Evolutionary conservation across 2,888 invertebrate genomes (phyloP).

Genomic region (Nephrotoma flavescens): DNA sequence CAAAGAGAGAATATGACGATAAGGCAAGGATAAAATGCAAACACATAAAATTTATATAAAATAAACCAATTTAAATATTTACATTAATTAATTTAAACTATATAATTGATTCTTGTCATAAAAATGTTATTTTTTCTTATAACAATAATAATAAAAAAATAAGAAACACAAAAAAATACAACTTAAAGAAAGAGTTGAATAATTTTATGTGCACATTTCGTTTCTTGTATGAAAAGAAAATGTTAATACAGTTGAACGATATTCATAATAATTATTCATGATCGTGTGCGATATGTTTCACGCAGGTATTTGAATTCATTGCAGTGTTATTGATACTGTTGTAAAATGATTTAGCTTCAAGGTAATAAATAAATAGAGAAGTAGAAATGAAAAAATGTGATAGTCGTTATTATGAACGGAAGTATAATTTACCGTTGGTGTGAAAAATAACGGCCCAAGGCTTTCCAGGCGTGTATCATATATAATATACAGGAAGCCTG

Average conservation of each 20-base stretch:
- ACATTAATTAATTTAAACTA: conserved; percentile 1
- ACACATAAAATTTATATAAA: neutral
- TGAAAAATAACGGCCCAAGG: too few relatives aligned
- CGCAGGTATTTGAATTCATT: neutral
- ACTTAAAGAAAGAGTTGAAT: neutral
- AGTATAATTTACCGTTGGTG: too few relatives aligned
- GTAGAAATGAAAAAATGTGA: too few relatives aligned
- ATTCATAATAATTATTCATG: neutral
- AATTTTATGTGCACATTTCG: neutral
- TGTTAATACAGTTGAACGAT: neutral
- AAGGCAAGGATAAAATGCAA: neutral
- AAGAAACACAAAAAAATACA: neutral
- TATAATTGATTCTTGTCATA: conserved; percentile 1
- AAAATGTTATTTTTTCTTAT: neutral
- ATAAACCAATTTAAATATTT: conserved; percentile 2
- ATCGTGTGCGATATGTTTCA: neutral
- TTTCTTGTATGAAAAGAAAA: neutral
- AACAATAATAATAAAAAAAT: neutral
- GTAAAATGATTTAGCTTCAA: too few relatives aligned
- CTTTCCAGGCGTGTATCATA: too few relatives aligned
- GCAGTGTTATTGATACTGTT: too few relatives aligned
- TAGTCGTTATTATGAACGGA: too few relatives aligned
- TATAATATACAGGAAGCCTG: too few relatives aligned
- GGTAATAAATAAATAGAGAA: too few relatives aligned
- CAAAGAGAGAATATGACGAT: neutral